A percentile compares a stretch with the other conserved stretches of the same genome.
Evolutionary conservation across 1,140 invertebrate species (phyloP).

Genomic region (Drosophila lacertosa): DNA sequence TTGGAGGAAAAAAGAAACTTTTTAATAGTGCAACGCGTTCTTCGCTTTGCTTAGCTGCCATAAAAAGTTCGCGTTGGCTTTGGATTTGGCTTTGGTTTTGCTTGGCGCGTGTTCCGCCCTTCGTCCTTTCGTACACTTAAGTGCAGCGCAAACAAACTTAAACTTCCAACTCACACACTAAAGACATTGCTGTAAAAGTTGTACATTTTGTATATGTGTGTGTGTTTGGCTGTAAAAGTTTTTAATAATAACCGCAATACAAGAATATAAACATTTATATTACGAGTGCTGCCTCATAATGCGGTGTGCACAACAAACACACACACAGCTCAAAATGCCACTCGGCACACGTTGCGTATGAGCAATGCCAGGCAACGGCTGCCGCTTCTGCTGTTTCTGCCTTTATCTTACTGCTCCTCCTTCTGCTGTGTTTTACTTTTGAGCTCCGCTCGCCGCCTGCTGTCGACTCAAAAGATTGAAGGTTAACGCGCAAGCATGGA

Average conservation of each 20-base stretch:
- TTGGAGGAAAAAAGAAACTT: conserved; percentile 57
- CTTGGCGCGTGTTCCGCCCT: conserved; percentile 15
- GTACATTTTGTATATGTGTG: conserved; percentile 40
- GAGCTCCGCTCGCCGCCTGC: conserved; percentile 42
- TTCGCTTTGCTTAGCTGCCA: conserved; percentile 67
- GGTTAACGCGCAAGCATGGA: conserved; percentile 52
- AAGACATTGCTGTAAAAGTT: conserved; percentile 78
- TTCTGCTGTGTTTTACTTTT: conserved; percentile 59
- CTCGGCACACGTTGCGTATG: conserved; percentile 52
- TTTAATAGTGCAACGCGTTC: conserved; percentile 79
- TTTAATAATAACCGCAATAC: conserved; percentile 83
- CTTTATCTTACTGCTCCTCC: not conserved
- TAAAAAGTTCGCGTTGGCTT: conserved; percentile 47
- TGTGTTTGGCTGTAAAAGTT: conserved; percentile 67
- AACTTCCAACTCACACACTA: conserved; percentile 32
- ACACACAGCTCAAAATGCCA: not conserved
- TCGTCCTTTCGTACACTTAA: conserved; percentile 48
- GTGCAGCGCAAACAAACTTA: conserved; percentile 74
- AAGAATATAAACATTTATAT: conserved; percentile 83
- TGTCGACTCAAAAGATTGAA: conserved; percentile 71
- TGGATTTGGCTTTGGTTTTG: conserved; percentile 46
- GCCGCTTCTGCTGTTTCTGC: not conserved
- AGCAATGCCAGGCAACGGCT: conserved; percentile 42
- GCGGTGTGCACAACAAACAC: conserved; percentile 36
- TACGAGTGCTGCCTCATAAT: conserved; percentile 73